Evolutionary conservation across 2,113 vertebrate species (phyloP), one percentile per base, ranked within the genome.

Genomic region (Ceratotherium simum): DNA sequence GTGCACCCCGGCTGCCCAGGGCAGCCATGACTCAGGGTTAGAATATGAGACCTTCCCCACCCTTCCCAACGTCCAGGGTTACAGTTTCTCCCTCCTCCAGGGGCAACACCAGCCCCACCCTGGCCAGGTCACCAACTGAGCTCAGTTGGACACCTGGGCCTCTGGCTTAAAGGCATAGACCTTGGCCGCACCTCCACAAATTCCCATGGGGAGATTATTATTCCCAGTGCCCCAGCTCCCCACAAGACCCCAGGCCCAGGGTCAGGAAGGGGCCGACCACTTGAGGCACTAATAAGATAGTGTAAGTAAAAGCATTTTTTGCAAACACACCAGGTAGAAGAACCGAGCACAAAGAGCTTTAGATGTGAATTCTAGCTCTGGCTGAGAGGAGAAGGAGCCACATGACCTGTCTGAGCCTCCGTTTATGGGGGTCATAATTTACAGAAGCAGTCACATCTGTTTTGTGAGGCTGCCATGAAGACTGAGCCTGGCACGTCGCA

Each of bases 11-110:
- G 67, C 29, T 54, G 80, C 92, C 79, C 13, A 10, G 83, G 58
- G 62, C 75, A 81, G 39, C 67, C 6, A 21, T 98, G 97, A 98
- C 92, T 97, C 96, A 96, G 86, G 75, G 36, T 4, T 76, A 29
- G 58, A 91, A 48, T 9, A 90, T 46, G 82, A 97, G 84, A 79
- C 65, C 29, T 54, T 82, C 36, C 51, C 90, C 86, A 94, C 91
- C 83, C 96, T 97, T 92, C 48, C 91, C 56, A 56, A 75, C 33
- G 39, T 80, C 90, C 56, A 72, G 46, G 67, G 89, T 87, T 86
- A 97, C 60, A 56, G 70, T 75, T 91, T 86, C 76, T 80, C 65
- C 29, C 82, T 80, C n/a, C 48, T 64, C 46, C 64, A 79, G 58
- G 56, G 82, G 6, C 83, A 92, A 78, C 6, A 11, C 56, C 31